phyloP scores from a whole-genome alignment of 2,797 vertebrate species.

The Arctocebus calabarensis region DNA sequence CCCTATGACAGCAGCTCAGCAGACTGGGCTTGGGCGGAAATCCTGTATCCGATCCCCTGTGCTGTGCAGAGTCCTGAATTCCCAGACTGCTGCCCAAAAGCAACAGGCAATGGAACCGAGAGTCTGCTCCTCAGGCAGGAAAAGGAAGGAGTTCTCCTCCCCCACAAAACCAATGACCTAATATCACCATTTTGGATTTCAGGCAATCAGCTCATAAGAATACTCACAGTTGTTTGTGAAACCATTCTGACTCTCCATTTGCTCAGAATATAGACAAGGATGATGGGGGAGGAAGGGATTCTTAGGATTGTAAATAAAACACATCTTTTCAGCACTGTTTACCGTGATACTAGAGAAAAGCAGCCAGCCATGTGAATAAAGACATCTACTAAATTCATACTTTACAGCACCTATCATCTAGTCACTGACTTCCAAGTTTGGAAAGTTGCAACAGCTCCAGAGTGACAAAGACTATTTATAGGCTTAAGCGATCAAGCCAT shows the following conservation, averaged over 20 bases:
- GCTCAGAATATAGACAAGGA: not conserved
- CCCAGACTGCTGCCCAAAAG: slow-evolving; percentile 68
- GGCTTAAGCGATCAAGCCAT: not conserved
- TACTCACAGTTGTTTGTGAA: slow-evolving; percentile 69
- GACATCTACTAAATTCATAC: not conserved
- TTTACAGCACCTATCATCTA: not conserved
- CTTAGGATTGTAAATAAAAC: not conserved
- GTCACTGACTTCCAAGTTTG: not conserved
- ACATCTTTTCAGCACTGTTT: not conserved
- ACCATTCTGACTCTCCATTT: slow-evolving; percentile 35
- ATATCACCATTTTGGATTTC: slow-evolving; percentile 78
- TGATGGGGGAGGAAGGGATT: not conserved
- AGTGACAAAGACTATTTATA: not conserved
- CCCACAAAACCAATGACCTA: slow-evolving; percentile 79
- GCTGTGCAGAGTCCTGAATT: slow-evolving; percentile 42
- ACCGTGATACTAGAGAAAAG: not conserved
- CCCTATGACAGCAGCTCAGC: slow-evolving; percentile 64
- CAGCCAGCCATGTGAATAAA: not conserved
- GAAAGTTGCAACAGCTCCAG: not conserved
- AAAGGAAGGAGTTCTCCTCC: slow-evolving; percentile 68
- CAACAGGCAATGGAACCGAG: slow-evolving; percentile 8
- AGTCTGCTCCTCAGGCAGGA: slow-evolving; percentile 70
- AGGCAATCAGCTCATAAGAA: slow-evolving; percentile 65
- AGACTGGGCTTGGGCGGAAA: slow-evolving; percentile 39
- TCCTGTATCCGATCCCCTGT: slow-evolving; percentile 49